phyloP scores from a whole-genome alignment of 2,888 invertebrate species.

The Tetranychus piercei region DNA sequence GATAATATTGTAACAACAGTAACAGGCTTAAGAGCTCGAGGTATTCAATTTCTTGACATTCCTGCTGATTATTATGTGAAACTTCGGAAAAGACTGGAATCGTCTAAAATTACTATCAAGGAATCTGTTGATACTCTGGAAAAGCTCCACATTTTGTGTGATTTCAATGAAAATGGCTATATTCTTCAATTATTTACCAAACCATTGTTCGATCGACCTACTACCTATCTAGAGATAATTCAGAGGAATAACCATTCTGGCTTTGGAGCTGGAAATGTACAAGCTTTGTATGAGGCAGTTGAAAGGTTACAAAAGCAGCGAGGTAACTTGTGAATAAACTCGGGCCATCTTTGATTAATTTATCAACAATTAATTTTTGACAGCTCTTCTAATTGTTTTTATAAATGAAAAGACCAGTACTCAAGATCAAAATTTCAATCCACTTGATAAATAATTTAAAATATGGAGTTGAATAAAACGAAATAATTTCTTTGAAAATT shows the following conservation, averaged over 20 bases:
- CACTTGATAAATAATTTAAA: no score
- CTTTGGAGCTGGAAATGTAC: slow-evolving; percentile 97
- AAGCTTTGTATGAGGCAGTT: slow-evolving; percentile 90
- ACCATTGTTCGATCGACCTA: slow-evolving; percentile 86
- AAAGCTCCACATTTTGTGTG: slow-evolving; percentile 24
- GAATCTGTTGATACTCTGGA: slow-evolving; percentile 18
- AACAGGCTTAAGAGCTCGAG: slow-evolving; percentile 32
- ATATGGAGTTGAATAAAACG: no score
- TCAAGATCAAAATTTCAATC: no score
- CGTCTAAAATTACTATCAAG: slow-evolving; percentile 46
- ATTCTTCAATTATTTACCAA: slow-evolving; percentile 90
- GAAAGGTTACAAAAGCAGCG: slow-evolving; percentile 81
- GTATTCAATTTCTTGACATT: slow-evolving; percentile 71
- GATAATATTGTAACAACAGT: slow-evolving; percentile 56
- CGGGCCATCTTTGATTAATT: no score
- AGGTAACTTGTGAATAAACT: slow-evolving; percentile 50
- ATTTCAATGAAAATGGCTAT: slow-evolving; percentile 88
- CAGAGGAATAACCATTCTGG: slow-evolving; percentile 82
- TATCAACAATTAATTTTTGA: no score
- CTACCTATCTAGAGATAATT: slow-evolving; percentile 87
- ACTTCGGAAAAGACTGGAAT: slow-evolving; percentile 52
- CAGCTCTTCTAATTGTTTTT: no score
- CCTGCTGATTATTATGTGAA: slow-evolving; percentile 75
- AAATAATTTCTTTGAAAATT: no score
- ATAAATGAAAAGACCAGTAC: no score